Evolutionary conservation across 2,888 invertebrate species (phyloP), one percentile per base, ranked within the genome.

Genomic region (Acleris literana): DNA sequence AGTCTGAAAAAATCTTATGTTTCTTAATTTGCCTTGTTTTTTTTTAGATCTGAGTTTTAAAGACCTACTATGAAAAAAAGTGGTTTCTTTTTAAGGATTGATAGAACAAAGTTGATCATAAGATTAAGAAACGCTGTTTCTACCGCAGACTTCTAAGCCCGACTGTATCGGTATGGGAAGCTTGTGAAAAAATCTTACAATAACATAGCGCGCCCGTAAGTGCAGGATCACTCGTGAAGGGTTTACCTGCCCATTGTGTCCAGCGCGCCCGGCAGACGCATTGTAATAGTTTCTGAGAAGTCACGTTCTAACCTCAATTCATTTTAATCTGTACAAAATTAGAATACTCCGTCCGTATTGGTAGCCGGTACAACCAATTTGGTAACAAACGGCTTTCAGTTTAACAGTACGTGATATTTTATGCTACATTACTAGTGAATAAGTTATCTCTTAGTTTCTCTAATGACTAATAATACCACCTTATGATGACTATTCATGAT

Each of bases 181-280:
- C 3, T 57, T n/a, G 33, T 33, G 17, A 49, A 59, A 59, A 59
- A 49, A 18, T 13, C 29, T 49, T 44, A 17, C 46, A 17, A 33
- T 49, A 43, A 44, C 44, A 62, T 43, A 52, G 56, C 43, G 44
- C 39, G 59, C 53, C 44, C 52, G n/a, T 54, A 69, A 64, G 68
- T 63, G 63, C 49, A 9, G 33, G 53, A 25, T 33, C 63, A 48
- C 57, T 65, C 60, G 59, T 68, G 69, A 70, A 70, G 58, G 63
- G 65, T 68, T 70, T 76, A 76, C 75, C 76, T 75, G 75, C 69
- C 57, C 68, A 68, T 69, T 68, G 70, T 72, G 54, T 56, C 55
- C 63, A 58, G 16, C 59, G 60, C 22, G 54, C 25, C 25, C 17
- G 20, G n/a, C 62, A 48, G 51, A 18, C 48, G 46, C 68, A 69